Evolutionary conservation across 2,797 vertebrate species (phyloP), one percentile per base, ranked within the genome.

Genomic region (Ciconia nigra): DNA sequence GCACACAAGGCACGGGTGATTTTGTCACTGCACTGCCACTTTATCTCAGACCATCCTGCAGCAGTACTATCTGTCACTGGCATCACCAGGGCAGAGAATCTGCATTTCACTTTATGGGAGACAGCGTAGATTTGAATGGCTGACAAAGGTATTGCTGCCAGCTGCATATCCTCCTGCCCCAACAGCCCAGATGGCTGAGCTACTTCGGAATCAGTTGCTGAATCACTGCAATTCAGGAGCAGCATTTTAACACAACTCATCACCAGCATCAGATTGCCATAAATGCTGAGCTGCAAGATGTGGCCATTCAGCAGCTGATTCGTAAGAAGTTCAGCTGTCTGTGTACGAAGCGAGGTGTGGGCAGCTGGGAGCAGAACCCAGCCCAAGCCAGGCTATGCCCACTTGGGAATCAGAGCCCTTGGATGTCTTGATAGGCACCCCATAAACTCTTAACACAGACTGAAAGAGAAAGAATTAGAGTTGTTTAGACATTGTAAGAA

Each of bases 261-360:
- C 63, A 19, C 28, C 47, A 62, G 44, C 4, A 1, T 41, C 69
- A 80, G 41, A 58, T 7, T 69, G 62, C 62, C 46, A 22, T 12
- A 58, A 80, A 49, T 12, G 18, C 51, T 82, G 37, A 65, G 52
- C 62, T 80, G 44, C 35, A 59, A 66, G 67, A 80, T 7, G 31
- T 33, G 24, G 59, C 31, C 3, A 0, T 29, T 52, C n/a, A 62
- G 65, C 41, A 49, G 42, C 2, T 76, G 57, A 67, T 25, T 67
- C 7, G 4, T 24, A 85, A 63, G 58, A 35, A 78, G 77, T 25
- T 80, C 77, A 76, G 42, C 42, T 41, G 41, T 6, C 62, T 58
- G 44, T 0, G 0, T 26, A 47, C 28, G 47, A 49, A 66, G 52
- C 0, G 1, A 61, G 42, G 29, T 20, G 28, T 35, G 24, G 72